A percentile compares a stretch with the other conserved stretches of the same genome.
These are phyloP conservation scores for Latrodectus elegans DNA, from an alignment of 2,888 invertebrate genomes.

Conservation along the genomic window DNA sequence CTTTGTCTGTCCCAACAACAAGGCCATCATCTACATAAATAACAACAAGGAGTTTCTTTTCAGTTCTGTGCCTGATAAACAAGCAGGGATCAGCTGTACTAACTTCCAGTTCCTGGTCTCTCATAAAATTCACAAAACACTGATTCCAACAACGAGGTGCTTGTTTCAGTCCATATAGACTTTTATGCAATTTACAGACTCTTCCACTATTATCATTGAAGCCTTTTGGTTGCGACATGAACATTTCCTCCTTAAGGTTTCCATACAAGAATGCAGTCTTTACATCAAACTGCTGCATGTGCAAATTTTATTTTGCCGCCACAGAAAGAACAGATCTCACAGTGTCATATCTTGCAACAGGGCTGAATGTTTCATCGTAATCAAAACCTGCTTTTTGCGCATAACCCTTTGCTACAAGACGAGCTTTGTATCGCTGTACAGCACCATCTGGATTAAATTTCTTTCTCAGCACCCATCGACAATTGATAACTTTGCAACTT, in stretches of 20 bases:
- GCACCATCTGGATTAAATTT: no score
- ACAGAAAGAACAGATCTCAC: background rate
- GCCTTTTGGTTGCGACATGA: background rate
- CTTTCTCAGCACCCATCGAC: no score
- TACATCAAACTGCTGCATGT: background rate
- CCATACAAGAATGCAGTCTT: slow-evolving; percentile 2
- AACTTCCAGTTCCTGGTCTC: no score
- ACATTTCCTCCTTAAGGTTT: background rate
- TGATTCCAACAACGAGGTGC: no score
- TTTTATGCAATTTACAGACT: no score
- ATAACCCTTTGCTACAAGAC: slow-evolving; percentile 1
- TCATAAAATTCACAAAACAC: no score
- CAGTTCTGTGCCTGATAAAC: background rate
- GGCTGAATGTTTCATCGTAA: background rate
- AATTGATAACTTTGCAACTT: no score
- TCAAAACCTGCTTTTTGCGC: background rate
- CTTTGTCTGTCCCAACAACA: no score
- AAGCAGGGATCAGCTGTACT: background rate
- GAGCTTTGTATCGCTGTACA: no score
- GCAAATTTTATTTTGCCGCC: background rate
- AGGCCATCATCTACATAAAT: no score
- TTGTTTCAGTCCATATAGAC: no score
- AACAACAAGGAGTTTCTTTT: background rate
- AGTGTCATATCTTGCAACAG: background rate
- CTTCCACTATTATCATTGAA: background rate